phyloP scores from a whole-genome alignment of 2,888 invertebrate species.

The Seira musarum region DNA sequence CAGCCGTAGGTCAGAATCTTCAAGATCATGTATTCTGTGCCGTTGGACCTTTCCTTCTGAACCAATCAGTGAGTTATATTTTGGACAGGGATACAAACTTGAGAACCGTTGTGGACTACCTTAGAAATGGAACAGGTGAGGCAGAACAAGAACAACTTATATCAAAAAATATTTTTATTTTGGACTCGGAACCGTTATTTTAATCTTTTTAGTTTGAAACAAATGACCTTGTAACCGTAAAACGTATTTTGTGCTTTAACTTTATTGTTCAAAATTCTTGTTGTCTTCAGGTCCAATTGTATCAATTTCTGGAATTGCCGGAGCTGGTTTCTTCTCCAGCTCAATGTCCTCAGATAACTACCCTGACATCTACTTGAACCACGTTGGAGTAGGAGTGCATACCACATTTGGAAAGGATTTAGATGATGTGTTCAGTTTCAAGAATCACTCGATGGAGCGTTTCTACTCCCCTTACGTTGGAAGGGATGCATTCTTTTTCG shows the following conservation, averaged over 20 bases:
- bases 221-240: no score
- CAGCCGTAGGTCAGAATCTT: constrained; percentile 18
- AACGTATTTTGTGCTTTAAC: not conserved
- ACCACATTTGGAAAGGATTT: constrained; percentile 50
- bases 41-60: constrained; percentile 64
- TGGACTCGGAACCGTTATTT: no score
- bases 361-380: constrained; percentile 51
- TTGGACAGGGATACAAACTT: constrained; percentile 61
- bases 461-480: constrained; percentile 62
- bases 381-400: constrained; percentile 60
- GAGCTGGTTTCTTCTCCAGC: constrained; percentile 58
- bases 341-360: constrained; percentile 49
- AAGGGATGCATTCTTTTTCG: constrained; percentile 60
- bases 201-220: no score
- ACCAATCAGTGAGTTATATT: constrained; percentile 59
- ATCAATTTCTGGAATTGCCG: constrained; percentile 58
- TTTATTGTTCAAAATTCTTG: not conserved
- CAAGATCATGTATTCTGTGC: constrained; percentile 59
- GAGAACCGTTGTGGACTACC: constrained; percentile 53
- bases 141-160: not conserved
- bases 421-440: constrained; percentile 53
- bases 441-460: constrained; percentile 55
- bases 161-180: no score
- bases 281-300: constrained; percentile 38
- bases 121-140: constrained; percentile 60